Base-by-base conservation (phyloP, 53 echinoderm and acorn worm genomes). In the Actinopyga echinites region DNA sequence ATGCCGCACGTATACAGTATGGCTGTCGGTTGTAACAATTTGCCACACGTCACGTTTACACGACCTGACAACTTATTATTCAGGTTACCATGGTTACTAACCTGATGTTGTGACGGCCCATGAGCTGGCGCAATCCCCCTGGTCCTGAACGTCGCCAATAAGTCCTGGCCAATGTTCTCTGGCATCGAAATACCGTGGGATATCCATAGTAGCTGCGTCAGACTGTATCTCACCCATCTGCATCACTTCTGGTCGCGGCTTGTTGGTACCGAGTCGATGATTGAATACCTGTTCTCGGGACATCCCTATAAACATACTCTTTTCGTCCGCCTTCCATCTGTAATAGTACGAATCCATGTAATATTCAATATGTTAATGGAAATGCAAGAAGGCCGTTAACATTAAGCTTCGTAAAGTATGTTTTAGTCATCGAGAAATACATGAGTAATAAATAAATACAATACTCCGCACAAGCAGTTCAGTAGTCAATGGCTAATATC, bases 91-190 rank as follows among this genome's bases (percentile, higher is more conserved):
- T 44, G 49, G 17, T 8, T 49, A 49, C 71, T 29, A 68, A 96
- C 96, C 94, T 85, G 90, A 66, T 38, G 97, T 97, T 29, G 97
- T 92, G 63, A 97, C 81, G 8, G 97, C 97, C 97, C 97, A 97
- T 0, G 97, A 97, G 38, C 94, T 93, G 19, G 92, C 94, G 56
- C 97, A 97, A 53, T 97, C 82, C 34, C 97, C 97, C 75, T 97
- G 97, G 79, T 97, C 86, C 74, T 87, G 74, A 19, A 97, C 83
- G 0, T 75, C 87, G n/a, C 90, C 88, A 25, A 90, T 74, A 20
- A 94, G 86, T 0, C 83, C 89, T 7, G 97, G 97, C 97, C 97
- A 97, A 21, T 94, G 77, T 6, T 87, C 82, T 58, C 97, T 73
- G 1, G 92, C 90, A 59, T 97, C 97, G 26, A 97, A 97, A 11